Evolutionary conservation across 2,113 vertebrate species (phyloP).

Genomic region (Xyliphius kryptos): DNA sequence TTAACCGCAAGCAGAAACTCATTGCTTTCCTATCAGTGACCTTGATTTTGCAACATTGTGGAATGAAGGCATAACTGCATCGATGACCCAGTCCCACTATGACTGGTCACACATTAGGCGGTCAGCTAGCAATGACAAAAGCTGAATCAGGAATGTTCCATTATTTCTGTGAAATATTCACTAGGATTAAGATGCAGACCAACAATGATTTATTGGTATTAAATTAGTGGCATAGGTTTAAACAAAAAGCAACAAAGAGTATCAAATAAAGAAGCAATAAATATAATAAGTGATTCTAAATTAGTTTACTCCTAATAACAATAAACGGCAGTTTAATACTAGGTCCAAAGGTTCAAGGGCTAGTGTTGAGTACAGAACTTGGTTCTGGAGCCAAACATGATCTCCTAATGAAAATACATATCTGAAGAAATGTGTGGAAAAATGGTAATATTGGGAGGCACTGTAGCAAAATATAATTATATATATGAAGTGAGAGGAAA

Average conservation of each 20-base stretch:
- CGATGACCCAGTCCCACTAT: conserved; percentile 15
- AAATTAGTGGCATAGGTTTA: conserved; percentile 13
- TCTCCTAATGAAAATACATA: no score
- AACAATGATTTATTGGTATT: conserved; percentile 32
- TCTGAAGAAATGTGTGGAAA: no score
- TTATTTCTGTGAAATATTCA: conserved; percentile 26
- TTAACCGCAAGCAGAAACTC: conserved; percentile 27
- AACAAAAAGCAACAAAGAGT: conserved; percentile 16
- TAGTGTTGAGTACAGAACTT: conserved; percentile 15
- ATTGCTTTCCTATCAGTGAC: conserved; percentile 18
- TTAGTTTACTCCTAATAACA: conserved; percentile 7
- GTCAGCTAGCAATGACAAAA: conserved; percentile 25
- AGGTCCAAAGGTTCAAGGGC: conserved; percentile 34
- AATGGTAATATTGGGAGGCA: no score
- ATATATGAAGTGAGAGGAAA: no score
- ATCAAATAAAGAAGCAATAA: conserved; percentile 36
- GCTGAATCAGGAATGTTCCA: conserved; percentile 34
- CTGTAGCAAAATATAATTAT: no score
- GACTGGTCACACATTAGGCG: conserved; percentile 13
- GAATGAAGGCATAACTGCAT: conserved; percentile 18
- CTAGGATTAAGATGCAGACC: conserved; percentile 19
- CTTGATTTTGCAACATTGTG: conserved; percentile 24
- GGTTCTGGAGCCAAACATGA: no score
- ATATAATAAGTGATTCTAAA: background rate
- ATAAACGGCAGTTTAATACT: conserved; percentile 1